These are phyloP conservation scores for Dryobotodes eremita DNA, from an alignment of 2,888 invertebrate genomes.

Conservation along the genomic window DNA sequence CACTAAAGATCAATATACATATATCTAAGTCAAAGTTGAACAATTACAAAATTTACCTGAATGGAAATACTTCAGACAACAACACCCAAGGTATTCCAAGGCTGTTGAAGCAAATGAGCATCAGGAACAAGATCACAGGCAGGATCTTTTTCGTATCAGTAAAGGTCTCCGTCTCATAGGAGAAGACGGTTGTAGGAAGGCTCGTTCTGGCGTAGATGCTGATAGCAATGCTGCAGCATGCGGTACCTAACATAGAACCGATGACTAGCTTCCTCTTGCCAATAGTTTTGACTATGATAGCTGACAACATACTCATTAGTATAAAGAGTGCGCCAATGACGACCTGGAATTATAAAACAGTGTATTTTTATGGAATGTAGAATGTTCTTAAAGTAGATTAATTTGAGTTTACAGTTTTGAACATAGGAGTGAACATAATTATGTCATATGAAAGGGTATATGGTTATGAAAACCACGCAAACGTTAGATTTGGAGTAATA, in stretches of 20 bases:
- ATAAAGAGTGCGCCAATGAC: constrained; percentile 82
- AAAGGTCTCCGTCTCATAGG: constrained; percentile 83
- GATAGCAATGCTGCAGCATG: constrained; percentile 78
- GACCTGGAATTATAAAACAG: constrained; percentile 78
- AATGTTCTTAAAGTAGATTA: background rate
- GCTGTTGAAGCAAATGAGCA: constrained; percentile 82
- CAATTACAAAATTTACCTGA: constrained; percentile 80
- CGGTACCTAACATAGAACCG: constrained; percentile 78
- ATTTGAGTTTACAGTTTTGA: background rate
- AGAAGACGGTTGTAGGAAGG: constrained; percentile 78
- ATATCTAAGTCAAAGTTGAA: background rate
- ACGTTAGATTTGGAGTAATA: background rate
- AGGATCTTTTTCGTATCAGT: constrained; percentile 81
- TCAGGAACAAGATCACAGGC: constrained; percentile 84
- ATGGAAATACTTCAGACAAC: constrained; percentile 91
- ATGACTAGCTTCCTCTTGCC: constrained; percentile 86
- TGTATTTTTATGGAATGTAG: background rate
- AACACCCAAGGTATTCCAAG: constrained; percentile 90
- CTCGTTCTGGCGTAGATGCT: constrained; percentile 79
- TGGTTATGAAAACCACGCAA: background rate
- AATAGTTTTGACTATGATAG: constrained; percentile 79
- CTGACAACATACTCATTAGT: constrained; percentile 81
- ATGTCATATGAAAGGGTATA: too few relatives aligned
- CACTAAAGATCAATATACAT: background rate
- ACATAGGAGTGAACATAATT: background rate